Evolutionary conservation across 2,113 vertebrate species (phyloP), one percentile per base, ranked within the genome.

Genomic region (Anser cygnoides): DNA sequence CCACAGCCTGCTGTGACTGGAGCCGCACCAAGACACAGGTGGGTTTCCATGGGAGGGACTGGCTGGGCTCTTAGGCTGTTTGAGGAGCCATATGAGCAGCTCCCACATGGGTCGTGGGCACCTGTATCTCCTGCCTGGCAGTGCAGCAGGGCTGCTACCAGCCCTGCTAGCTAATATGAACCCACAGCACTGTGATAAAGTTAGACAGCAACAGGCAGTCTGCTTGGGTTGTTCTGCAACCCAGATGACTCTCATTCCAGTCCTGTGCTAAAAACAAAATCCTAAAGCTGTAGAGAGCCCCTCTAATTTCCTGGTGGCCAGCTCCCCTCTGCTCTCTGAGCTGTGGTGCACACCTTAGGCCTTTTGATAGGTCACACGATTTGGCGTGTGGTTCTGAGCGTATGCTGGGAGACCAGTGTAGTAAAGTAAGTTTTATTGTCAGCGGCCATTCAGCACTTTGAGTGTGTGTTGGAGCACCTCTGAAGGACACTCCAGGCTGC

Each of bases 341-440:
- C 0, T 2, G 13, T 18, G 62, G 43, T 23, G 54, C 63, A 39
- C 1, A 3, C 5, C 7, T 58, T 6, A 4, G 0, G 0, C 13
- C 15, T 29, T 61, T 50, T 58, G 22, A 37, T 0, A 1, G 1
- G 15, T 29, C 44, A 19, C 5, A 4, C 8, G 15, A 46, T 19
- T 58, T 44, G 35, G 8, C 11, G 11, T 9, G 59, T 13, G 49
- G 33, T 62, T 76, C 67, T 52, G 29, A 49, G 33, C 23, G 19
- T 39, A 35, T 52, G 33, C 6, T 3, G 23, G 63, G 35, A 84
- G 25, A 39, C 31, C 4, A 29, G 33, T 20, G 26, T 33, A 67
- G 17, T 17, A 43, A 80, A 44, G 6, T 3, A 11, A 65, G 11
- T 22, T 86, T 73, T n/a, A 35, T 61, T 84, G 94, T 52, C 62